Conservation (phyloP, 2,888 invertebrate species). For the Biston betularia region DNA sequence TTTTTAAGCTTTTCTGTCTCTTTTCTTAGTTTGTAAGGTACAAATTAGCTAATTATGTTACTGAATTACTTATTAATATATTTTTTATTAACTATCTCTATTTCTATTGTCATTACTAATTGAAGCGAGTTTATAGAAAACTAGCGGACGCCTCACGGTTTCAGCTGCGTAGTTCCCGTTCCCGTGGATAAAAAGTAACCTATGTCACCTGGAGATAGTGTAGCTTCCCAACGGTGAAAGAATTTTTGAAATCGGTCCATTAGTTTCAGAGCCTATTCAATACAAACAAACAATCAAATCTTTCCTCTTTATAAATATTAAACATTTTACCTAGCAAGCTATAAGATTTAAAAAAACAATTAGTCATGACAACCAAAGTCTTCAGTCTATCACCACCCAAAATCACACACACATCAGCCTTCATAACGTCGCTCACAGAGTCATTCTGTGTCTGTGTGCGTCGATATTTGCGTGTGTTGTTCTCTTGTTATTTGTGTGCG, state of each 20-base stretch:
- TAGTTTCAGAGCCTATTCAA: too few species aligned
- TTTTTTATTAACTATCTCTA: not conserved
- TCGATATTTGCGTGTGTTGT: constrained; percentile 40
- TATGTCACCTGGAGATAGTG: too few species aligned
- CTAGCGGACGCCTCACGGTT: too few species aligned
- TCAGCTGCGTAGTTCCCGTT: too few species aligned
- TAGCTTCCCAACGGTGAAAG: too few species aligned
- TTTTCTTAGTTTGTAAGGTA: too few species aligned
- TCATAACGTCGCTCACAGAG: constrained; percentile 35
- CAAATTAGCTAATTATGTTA: too few species aligned
- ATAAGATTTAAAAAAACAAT: not conserved
- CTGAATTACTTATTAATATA: not conserved
- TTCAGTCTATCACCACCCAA: constrained; percentile 27
- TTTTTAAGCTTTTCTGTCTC: too few species aligned
- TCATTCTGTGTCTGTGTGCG: constrained; percentile 33
- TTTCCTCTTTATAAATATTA: too few species aligned
- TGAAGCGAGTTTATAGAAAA: not conserved
- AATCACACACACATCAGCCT: constrained; percentile 43
- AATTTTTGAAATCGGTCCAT: too few species aligned
- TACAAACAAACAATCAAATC: too few species aligned
- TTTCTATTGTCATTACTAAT: not conserved
- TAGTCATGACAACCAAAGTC: constrained; percentile 13
- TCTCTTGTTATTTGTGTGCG: constrained; percentile 33
- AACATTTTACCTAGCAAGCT: not conserved
- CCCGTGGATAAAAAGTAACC: too few species aligned